phyloP scores from a whole-genome alignment of 92 coral and sea anemone species.

The Pocillopora grandis region DNA sequence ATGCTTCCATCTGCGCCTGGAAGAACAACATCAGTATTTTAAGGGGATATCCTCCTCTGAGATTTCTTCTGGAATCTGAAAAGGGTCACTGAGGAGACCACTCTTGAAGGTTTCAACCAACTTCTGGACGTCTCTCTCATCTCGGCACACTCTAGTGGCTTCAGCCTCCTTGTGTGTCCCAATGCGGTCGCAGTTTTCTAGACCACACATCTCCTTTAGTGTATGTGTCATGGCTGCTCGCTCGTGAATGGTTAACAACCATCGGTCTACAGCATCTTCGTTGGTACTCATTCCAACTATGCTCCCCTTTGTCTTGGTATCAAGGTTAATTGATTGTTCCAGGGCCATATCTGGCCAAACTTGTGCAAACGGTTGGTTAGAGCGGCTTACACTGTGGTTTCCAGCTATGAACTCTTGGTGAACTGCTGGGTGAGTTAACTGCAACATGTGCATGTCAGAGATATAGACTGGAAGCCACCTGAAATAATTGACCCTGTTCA shows the following conservation, averaged over 20 bases:
- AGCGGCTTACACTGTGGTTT: slow-evolving; percentile 41
- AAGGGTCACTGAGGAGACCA: too few relatives aligned
- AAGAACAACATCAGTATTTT: slow-evolving; percentile 58
- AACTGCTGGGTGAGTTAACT: slow-evolving; percentile 28
- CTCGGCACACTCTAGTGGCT: too few relatives aligned
- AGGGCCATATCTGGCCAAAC: background rate
- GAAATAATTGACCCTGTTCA: slow-evolving; percentile 43
- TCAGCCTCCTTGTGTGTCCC: background rate
- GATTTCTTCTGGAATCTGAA: too few relatives aligned
- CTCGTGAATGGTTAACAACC: slow-evolving; percentile 37
- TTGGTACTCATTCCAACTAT: background rate
- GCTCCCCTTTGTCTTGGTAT: background rate
- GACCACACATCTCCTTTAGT: slow-evolving; percentile 61
- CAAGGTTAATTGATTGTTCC: too few relatives aligned
- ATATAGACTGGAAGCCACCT: slow-evolving; percentile 51
- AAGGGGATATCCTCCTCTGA: too few relatives aligned
- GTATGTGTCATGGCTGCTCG: slow-evolving; percentile 54
- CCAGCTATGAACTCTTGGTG: slow-evolving; percentile 26
- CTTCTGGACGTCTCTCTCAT: too few relatives aligned
- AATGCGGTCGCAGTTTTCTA: slow-evolving; percentile 32
- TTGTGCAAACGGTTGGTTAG: slow-evolving; percentile 47
- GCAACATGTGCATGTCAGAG: slow-evolving; percentile 38
- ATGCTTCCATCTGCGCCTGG: slow-evolving; percentile 42
- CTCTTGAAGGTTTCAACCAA: too few relatives aligned
- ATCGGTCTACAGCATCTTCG: slow-evolving; percentile 3